Percentiles rank a stretch among this genome's conserved stretches.
Conservation (phyloP, 2,797 vertebrate genomes). For the Molossus molossus region DNA sequence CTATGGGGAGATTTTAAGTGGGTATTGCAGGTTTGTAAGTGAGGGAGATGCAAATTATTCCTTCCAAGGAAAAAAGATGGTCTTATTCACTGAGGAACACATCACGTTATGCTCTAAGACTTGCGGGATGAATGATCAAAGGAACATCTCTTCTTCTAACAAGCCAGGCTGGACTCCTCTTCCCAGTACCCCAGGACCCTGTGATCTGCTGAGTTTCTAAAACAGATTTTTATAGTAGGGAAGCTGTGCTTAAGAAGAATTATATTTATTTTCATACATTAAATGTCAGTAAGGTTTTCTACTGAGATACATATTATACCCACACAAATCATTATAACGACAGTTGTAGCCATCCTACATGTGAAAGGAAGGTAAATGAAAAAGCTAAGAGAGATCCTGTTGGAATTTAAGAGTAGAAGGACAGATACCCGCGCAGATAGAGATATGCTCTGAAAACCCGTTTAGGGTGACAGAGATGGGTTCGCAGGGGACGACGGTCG, state of each 20-base stretch:
- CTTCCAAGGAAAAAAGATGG: background rate
- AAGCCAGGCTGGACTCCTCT: background rate
- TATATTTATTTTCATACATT: background rate
- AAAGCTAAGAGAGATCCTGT: slow-evolving; percentile 28
- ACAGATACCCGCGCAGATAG: background rate
- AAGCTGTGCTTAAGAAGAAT: background rate
- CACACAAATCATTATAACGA: background rate
- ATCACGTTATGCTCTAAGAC: background rate
- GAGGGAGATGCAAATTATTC: slow-evolving; percentile 36
- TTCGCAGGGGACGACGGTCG: background rate
- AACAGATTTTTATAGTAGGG: background rate
- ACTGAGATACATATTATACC: background rate
- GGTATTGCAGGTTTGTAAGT: background rate
- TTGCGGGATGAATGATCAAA: slow-evolving; percentile 24
- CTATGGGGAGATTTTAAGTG: background rate
- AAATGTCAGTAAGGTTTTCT: background rate
- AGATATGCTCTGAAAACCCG: background rate
- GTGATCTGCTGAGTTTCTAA: slow-evolving; percentile 18
- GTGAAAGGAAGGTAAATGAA: slow-evolving; percentile 13
- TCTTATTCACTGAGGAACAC: slow-evolving; percentile 41
- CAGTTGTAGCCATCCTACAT: background rate
- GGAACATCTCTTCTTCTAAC: slow-evolving; percentile 1
- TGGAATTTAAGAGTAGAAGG: slow-evolving; percentile 21
- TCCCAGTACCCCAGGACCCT: background rate
- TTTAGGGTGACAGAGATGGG: background rate